Conservation (phyloP, 1,140 invertebrate species). For the Luehdorfia chinensis region DNA sequence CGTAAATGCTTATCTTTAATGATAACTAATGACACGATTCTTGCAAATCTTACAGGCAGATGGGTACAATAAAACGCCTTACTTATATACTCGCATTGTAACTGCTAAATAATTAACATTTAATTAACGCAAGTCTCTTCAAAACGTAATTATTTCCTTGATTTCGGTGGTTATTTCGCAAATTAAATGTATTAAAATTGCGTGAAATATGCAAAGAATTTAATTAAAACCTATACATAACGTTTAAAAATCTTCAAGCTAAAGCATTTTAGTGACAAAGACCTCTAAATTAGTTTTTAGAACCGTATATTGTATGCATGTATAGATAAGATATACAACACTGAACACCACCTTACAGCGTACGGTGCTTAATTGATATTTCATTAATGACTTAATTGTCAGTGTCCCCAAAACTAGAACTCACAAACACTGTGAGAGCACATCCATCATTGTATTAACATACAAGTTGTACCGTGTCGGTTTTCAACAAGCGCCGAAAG, state of each 20-base stretch:
- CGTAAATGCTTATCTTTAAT: slow-evolving; percentile 21
- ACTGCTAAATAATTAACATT: neutral
- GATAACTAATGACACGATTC: slow-evolving; percentile 9
- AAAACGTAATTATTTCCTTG: neutral
- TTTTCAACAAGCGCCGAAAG: slow-evolving; percentile 60
- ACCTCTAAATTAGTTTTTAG: too few relatives aligned
- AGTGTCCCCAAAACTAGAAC: slow-evolving; percentile 43
- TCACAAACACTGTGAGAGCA: slow-evolving; percentile 43
- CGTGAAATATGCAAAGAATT: too few relatives aligned
- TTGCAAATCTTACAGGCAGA: slow-evolving; percentile 5
- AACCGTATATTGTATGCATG: too few relatives aligned
- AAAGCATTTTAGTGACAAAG: too few relatives aligned
- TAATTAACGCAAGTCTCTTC: neutral
- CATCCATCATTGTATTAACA: slow-evolving; percentile 68
- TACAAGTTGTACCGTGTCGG: slow-evolving; percentile 48
- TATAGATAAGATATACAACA: too few relatives aligned
- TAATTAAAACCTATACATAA: too few relatives aligned
- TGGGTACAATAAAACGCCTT: neutral
- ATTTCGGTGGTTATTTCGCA: too few relatives aligned
- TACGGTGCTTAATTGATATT: too few relatives aligned
- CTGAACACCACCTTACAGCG: too few relatives aligned
- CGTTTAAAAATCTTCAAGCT: too few relatives aligned
- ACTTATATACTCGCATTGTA: neutral
- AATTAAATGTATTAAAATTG: too few relatives aligned
- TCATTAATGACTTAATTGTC: slow-evolving; percentile 27